Conservation (phyloP, 1,140 invertebrate species). For the Ceratina australensis region DNA sequence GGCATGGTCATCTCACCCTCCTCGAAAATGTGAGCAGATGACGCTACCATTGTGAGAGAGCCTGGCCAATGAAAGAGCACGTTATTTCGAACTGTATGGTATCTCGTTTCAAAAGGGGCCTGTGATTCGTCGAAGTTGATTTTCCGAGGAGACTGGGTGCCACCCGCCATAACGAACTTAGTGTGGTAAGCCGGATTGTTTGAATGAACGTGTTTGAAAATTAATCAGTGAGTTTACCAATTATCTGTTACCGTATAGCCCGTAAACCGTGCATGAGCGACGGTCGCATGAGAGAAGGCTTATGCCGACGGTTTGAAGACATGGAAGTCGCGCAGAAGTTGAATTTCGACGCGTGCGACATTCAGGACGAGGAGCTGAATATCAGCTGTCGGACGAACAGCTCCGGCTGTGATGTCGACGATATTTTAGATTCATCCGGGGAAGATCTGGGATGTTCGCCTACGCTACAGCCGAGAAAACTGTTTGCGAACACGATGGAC, state of each 20-base stretch:
- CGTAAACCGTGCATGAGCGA: background rate
- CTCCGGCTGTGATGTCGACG: constrained; percentile 73
- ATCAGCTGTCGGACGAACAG: constrained; percentile 72
- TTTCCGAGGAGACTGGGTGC: constrained; percentile 21
- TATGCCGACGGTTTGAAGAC: constrained; percentile 59
- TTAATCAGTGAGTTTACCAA: constrained; percentile 37
- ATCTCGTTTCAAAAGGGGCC: background rate
- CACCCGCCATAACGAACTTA: constrained; percentile 70
- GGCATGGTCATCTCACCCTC: constrained; percentile 33
- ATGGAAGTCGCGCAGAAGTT: constrained; percentile 74
- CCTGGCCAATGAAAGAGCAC: constrained; percentile 46
- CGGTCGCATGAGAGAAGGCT: constrained; percentile 18
- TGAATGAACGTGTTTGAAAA: constrained; percentile 58
- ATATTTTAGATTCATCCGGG: constrained; percentile 72
- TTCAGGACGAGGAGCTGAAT: constrained; percentile 74
- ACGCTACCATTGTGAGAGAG: constrained; percentile 53
- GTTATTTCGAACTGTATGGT: constrained; percentile 8
- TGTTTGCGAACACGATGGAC: constrained; percentile 71
- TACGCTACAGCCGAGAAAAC: constrained; percentile 70
- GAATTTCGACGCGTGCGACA: constrained; percentile 71
- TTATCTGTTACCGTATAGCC: constrained; percentile 30
- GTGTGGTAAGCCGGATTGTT: constrained; percentile 60
- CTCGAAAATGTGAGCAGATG: constrained; percentile 50
- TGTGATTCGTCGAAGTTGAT: constrained; percentile 33
- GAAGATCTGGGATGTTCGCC: constrained; percentile 71